Evolutionary conservation across 2,888 invertebrate genomes (phyloP), one percentile per base, ranked within the genome.

Genomic region (Tricholauxania praeusta): DNA sequence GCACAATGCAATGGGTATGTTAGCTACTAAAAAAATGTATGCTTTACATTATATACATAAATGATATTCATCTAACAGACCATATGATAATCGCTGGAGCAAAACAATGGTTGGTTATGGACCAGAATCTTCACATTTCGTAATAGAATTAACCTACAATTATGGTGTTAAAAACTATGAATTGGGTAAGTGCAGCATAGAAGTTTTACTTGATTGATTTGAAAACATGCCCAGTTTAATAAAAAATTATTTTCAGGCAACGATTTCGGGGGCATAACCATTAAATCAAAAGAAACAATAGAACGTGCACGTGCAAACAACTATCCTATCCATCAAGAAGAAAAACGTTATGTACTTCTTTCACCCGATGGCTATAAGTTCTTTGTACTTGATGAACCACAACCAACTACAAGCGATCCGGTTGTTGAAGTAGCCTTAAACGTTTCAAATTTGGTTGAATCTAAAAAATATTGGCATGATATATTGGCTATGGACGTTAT

Each of bases 41-140:
- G 39, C 68, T 14, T 60, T 52, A 28, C 15, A 72, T 28, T 32
- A n/a, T 12, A 19, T 55, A 14, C 12, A 53, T 48, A 51, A 28
- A 4, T 65, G 53, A 47, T 10, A 48, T 15, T 60, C n/a, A 22
- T 51, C 59, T 76, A 77, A 49, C 84, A 97, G 98, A n/a, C 98
- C 98, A 0, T 99, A 98, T 83, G 96, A 95, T 81, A 97, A 97
- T 81, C 93, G 96, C 79, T 99, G 99, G 99, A 98, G 98, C 85
- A 99, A 99, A 89, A 98, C 99, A 0, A 99, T 99, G 99, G 91
- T 99, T 62, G 99, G 99, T 1, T 99, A 98, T 88, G 99, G 99
- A 0, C 93, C 95, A 0, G 99, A 99, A 88, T 94, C 96, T 80
- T 90, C 91, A 69, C 95, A 99, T 88, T 99, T 99, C 89, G 99